phyloP scores from a whole-genome alignment of 2,113 vertebrate genomes.

The Leptosomus discolor region DNA sequence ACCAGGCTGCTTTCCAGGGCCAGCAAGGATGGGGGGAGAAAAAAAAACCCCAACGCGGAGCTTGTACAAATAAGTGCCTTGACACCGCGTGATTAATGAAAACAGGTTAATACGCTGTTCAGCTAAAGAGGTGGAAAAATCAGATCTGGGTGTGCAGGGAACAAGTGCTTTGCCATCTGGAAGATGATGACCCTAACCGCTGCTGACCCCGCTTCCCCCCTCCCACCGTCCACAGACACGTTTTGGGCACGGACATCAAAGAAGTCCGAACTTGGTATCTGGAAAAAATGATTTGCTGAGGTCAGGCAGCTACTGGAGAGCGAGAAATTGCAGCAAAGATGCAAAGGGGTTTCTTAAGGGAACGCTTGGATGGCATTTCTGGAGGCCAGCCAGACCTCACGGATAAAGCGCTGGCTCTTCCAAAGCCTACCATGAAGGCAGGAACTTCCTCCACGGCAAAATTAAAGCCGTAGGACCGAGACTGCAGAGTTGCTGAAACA shows the following conservation, averaged over 20 bases:
- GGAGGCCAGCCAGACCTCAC: slow-evolving; percentile 21
- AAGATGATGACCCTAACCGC: not conserved
- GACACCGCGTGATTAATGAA: not conserved
- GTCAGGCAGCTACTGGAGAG: not conserved
- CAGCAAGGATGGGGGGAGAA: not conserved
- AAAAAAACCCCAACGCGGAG: not conserved
- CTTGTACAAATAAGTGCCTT: not conserved
- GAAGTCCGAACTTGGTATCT: not conserved
- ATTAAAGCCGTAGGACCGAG: not conserved
- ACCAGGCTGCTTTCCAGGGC: not conserved
- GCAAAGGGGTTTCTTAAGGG: not conserved
- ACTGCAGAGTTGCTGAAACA: not conserved
- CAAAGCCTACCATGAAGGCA: not conserved
- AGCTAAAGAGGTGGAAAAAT: not conserved
- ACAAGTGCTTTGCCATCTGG: slow-evolving; percentile 30
- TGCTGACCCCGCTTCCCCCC: not conserved
- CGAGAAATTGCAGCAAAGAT: not conserved
- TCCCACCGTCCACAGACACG: not conserved
- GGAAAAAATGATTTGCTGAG: not conserved
- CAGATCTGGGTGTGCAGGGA: not conserved
- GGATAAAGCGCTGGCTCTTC: not conserved
- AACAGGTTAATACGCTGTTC: not conserved
- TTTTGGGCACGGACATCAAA: not conserved
- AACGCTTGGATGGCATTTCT: not conserved
- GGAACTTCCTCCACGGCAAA: not conserved